Evolutionary conservation across 2,113 vertebrate species (phyloP).

Genomic region (Jaculus jaculus): DNA sequence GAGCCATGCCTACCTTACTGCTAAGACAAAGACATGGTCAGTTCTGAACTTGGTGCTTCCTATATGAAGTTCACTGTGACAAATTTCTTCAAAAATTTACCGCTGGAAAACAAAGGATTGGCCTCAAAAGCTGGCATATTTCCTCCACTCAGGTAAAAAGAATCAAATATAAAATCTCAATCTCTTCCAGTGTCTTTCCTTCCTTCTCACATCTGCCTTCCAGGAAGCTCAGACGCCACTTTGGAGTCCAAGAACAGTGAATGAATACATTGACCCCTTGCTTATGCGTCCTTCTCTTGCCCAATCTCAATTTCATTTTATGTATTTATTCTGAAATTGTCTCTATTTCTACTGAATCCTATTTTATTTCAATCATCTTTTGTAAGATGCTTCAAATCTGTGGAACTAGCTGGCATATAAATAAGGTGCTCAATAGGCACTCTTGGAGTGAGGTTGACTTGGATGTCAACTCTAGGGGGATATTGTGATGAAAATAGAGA

Average conservation of each 20-base stretch:
- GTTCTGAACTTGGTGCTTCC: background rate
- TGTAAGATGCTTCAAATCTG: background rate
- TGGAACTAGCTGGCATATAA: background rate
- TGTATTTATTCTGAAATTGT: conserved; percentile 26
- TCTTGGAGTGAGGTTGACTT: background rate
- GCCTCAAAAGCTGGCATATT: background rate
- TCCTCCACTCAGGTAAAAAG: background rate
- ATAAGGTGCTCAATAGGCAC: background rate
- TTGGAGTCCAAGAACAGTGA: background rate
- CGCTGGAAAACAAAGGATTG: background rate
- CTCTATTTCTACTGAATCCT: background rate
- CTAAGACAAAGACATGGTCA: background rate
- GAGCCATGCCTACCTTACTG: background rate
- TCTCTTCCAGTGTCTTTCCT: background rate
- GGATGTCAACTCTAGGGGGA: background rate
- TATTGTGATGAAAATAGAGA: background rate
- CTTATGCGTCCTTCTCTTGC: background rate
- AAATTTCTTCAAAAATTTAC: background rate
- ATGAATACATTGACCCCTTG: background rate
- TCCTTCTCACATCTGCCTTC: background rate
- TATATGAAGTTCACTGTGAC: background rate
- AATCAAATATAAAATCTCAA: background rate
- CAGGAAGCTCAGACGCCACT: background rate
- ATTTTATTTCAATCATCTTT: background rate
- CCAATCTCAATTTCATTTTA: background rate